Evolutionary conservation across 2,797 vertebrate genomes (phyloP), one percentile per base, ranked within the genome.

Genomic region (Otus scops): DNA sequence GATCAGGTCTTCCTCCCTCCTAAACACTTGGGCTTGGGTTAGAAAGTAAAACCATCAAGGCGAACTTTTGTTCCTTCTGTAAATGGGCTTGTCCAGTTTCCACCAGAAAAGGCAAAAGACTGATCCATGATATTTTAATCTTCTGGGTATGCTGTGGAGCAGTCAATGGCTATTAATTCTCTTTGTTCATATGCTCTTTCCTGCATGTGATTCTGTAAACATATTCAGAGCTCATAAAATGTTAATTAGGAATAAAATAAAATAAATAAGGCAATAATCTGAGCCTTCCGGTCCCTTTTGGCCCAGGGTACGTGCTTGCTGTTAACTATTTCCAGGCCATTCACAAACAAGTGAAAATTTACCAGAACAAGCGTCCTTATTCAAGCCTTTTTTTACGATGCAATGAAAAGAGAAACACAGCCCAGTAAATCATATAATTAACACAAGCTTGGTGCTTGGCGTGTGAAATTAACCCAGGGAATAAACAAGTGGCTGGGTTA

Each of bases 231-330:
- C 74, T 97, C 89, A 81, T 96, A 96, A 96, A 96, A 68, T 36
- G 38, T 73, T 97, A 97, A 97, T 90, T 95, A 97, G 95, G 95
- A 93, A 97, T 89, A 97, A 96, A 97, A 97, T 95, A 95, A 96
- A 97, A 88, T 82, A 95, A 95, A 88, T 79, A 89, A 90, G 76
- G 88, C 81, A 94, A 85, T 87, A 95, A 91, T 81, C 79, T 80
- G 81, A 95, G 82, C 70, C 87, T 93, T 96, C 30, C 56, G 73
- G 67, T 57, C 73, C 56, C 30, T 95, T 80, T 78, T 24, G 64
- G 67, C 92, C 79, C 63, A 79, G 79, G 38, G 65, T 51, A 59
- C 4, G 1, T 43, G 48, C 39, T 83, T 80, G 84, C 77, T 89
- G 73, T 69, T 91, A 92, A 85, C 96, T 85, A 60, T 93, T 96